These are phyloP conservation scores for Tenthredo amoena DNA, from an alignment of 2,888 invertebrate species.

Conservation along the genomic window DNA sequence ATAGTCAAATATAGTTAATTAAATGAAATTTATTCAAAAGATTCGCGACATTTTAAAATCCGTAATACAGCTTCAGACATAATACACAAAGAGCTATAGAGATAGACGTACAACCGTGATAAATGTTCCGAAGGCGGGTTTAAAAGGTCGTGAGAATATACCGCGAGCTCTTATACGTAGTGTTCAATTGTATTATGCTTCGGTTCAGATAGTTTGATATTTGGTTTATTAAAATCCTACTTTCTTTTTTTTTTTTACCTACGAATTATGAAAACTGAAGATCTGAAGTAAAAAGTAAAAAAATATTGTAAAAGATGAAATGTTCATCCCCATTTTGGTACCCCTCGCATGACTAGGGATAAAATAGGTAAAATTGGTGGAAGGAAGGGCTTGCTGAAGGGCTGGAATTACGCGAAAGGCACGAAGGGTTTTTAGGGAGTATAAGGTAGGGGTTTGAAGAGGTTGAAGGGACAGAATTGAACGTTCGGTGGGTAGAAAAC, in stretches of 20 bases:
- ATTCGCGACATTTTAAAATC: neutral
- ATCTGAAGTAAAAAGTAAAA: neutral
- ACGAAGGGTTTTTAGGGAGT: constrained; percentile 21
- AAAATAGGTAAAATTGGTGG: constrained; percentile 10
- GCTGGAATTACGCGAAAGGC: neutral
- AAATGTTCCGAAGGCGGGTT: constrained; percentile 27
- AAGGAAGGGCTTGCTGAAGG: neutral
- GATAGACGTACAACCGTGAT: constrained; percentile 27
- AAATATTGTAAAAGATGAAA: neutral
- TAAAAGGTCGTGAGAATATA: constrained; percentile 40
- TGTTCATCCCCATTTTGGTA: neutral
- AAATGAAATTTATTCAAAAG: neutral
- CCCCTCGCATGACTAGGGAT: constrained; percentile 11
- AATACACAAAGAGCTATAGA: neutral
- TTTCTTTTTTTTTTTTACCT: neutral
- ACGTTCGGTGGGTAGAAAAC: constrained; percentile 12
- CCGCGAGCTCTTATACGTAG: neutral
- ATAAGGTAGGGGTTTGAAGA: constrained; percentile 2
- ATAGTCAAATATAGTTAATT: neutral
- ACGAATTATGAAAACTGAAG: too few relatives aligned
- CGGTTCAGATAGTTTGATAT: neutral
- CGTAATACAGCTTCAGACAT: neutral
- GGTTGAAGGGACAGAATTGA: constrained; percentile 24
- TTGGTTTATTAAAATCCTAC: neutral
- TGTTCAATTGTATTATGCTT: neutral